Evolutionary conservation across 2,888 invertebrate genomes (phyloP).

Genomic region (Lithophane ornitopus): DNA sequence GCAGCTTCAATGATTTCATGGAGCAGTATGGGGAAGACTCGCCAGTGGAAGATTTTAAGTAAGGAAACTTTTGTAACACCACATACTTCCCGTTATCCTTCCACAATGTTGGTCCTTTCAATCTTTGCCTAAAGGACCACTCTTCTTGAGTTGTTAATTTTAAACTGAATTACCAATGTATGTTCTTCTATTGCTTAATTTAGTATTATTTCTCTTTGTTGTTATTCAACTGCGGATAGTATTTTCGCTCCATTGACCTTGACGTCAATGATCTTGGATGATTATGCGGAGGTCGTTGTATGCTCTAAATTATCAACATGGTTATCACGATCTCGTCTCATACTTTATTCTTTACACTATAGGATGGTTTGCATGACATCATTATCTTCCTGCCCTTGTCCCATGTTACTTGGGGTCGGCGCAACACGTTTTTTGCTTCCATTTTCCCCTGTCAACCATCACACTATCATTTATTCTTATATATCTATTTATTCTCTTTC

Average conservation of each 20-base stretch:
- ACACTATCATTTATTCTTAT: too few species aligned
- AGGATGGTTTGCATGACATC: not conserved
- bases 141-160: not conserved
- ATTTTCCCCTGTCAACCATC: too few species aligned
- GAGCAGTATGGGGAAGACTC: slow-evolving; percentile 71
- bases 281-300: not conserved
- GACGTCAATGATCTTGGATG: too few species aligned
- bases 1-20: slow-evolving; percentile 75
- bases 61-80: slow-evolving; percentile 33
- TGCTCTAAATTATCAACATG: not conserved
- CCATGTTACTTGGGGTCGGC: too few species aligned
- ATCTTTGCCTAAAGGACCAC: not conserved
- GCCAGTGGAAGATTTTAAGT: slow-evolving; percentile 76
- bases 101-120: not conserved
- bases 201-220: not conserved
- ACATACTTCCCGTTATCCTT: not conserved
- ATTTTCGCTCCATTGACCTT: not conserved
- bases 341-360: not conserved
- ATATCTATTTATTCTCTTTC: too few species aligned
- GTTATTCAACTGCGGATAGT: not conserved
- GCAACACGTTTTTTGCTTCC: too few species aligned
- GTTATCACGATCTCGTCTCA: not conserved
- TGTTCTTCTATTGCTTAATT: not conserved
- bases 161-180: not conserved
- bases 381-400: not conserved